Evolutionary conservation across 2,888 invertebrate species (phyloP), one percentile per base, ranked within the genome.

Genomic region (Gortyna flavago): DNA sequence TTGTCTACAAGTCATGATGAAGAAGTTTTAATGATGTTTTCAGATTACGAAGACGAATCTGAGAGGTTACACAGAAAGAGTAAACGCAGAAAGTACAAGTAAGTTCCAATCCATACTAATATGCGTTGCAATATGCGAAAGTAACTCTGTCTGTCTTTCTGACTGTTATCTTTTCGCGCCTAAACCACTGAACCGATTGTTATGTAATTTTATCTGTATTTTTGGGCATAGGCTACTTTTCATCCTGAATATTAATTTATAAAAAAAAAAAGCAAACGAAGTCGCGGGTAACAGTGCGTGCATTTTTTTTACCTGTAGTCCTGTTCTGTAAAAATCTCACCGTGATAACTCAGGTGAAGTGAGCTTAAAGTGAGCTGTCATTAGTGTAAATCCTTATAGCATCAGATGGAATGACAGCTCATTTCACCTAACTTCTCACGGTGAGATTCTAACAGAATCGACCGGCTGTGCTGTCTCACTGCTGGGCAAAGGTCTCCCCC

Each of bases 41-140:
- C 88, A 96, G 96, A 93, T 61, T 91, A 95, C 44, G 94, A 93
- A 16, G 93, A 93, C 1, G 94, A 94, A 18, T 84, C 89, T 0
- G 95, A 95, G 4, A 92, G 90, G 69, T 90, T 90, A 7, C 93
- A 94, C 75, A 92, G 93, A 38, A 95, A 92, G 69, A 94, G 93
- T 72, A 95, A 94, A 86, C 91, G 94, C 8, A 93, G 93, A 89
- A 94, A 91, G 90, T 93, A 93, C 77, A 95, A 90, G 93, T 95
- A 85, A 89, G 81, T 75, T n/a, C 13, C 4, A 18, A n/a, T 38
- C 8, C 4, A n/a, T 38, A n/a, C 25, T 65, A 65, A 65, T 25
- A 64, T 38, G 35, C 4, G 35, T 4, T 38, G 35, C 35, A 38
- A 38, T 41, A 41, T 41, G 41, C 11, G 41, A 41, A 41, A 13